Conservation (phyloP, 2,797 vertebrate genomes). For the Propithecus deckenii region DNA sequence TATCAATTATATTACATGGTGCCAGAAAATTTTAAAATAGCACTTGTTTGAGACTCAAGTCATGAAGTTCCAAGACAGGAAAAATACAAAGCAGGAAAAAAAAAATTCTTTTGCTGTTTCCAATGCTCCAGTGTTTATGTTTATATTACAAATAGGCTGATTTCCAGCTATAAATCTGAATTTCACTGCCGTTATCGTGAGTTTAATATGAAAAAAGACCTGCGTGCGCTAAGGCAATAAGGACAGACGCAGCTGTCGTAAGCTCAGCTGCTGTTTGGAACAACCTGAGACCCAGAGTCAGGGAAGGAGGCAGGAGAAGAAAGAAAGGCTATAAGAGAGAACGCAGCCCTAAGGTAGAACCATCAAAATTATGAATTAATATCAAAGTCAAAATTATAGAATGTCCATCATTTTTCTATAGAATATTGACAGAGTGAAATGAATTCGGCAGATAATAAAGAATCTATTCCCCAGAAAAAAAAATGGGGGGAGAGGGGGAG, state of each 20-base stretch:
- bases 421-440: conserved; percentile 75
- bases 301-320: neutral
- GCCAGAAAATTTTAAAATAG: conserved; percentile 78
- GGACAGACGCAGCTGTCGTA: conserved; percentile 38
- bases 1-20: conserved; percentile 78
- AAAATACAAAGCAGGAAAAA: conserved; percentile 50
- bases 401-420: conserved; percentile 66
- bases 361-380: conserved; percentile 60
- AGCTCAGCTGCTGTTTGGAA: conserved; percentile 32
- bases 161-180: conserved; percentile 78
- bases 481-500: neutral
- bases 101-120: conserved; percentile 41
- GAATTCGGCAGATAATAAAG: conserved; percentile 73
- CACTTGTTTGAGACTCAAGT: conserved; percentile 57
- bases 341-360: conserved; percentile 35
- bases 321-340: neutral
- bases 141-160: conserved; percentile 68
- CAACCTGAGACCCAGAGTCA: conserved; percentile 41
- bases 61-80: conserved; percentile 71
- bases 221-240: conserved; percentile 42
- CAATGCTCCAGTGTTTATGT: conserved; percentile 63
- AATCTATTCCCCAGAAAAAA: conserved; percentile 1
- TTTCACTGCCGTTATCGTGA: conserved; percentile 65
- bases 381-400: conserved; percentile 72
- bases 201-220: conserved; percentile 70